Evolutionary conservation across 2,888 invertebrate species (phyloP), one percentile per base, ranked within the genome.

Genomic region (Heliconius charithonia): DNA sequence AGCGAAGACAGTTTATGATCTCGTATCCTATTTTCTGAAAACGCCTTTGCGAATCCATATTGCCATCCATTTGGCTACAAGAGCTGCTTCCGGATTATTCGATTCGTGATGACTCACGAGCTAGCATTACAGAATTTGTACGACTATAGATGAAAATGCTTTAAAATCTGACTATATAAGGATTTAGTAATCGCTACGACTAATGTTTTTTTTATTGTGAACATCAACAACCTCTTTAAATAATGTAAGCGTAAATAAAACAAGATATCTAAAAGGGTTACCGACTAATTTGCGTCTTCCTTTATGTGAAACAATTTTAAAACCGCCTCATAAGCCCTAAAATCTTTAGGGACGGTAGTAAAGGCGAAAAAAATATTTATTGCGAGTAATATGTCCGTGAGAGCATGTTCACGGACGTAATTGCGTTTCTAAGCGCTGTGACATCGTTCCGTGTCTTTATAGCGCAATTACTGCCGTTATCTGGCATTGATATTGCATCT

Each of bases 401-500:
- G 88, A 90, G 90, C 87, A 92, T 90, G 91, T 88, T 90, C 87
- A 89, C 86, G 87, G 85, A 87, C 89, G 89, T 93, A 93, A 93
- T 93, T 92, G 91, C 91, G 89, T 92, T 89, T 89, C 92, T 92
- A 91, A 90, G 90, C 93, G 89, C 88, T 89, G 88, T 90, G 91
- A 92, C 92, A 92, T 93, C 93, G 92, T 93, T 92, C 86, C 89
- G 88, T 90, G 90, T 90, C 92, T 94, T 94, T 93, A 94, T 94
- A 93, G 93, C 90, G 92, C 92, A 93, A 93, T 94, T 93, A 93
- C 91, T 88, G 92, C 86, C 90, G 90, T 93, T 93, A 94, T 93
- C 93, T 94, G 93, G 92, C 93, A 93, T 94, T 93, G 93, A 93
- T 94, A 93, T 92, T 93, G 92, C 93, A 93, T 93, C 89, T 92